Base-by-base conservation (phyloP, 2,797 vertebrate species). In the Dicrostonyx torquatus region DNA sequence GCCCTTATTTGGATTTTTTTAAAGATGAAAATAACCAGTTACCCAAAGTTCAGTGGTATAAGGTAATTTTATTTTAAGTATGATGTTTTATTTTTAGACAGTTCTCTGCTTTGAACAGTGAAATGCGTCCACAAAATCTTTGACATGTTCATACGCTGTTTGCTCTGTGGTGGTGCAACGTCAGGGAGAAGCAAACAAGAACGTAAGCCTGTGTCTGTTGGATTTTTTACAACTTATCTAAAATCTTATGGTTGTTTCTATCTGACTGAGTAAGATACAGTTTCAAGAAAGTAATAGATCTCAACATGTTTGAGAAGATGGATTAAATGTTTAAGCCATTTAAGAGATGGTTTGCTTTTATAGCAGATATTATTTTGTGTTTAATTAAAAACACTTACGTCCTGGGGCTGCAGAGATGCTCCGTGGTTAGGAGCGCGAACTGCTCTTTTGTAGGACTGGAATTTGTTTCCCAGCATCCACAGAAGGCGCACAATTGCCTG, bases 31-130 rank as follows among this genome's bases (percentile, higher is more conserved):
- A 98, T 95, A 95, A 96, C 50, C 96, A 55, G 94, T 95, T 78
- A 1, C 97, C 95, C 87, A 94, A 97, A 91, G 75, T 99, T 95
- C 95, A 95, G 12, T 99, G 99, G 99, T 99, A 98, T 98, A 99
- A 98, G 98, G 99, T 99, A 98, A 93, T 87, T 29, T 58, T 58
- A 89, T 95, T 17, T 97, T 94, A 79, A 82, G 66, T 45, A 43
- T 55, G 11, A 2, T 37, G 37, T 66, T 91, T 95, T 86, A 20
- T 6, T 50, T 84, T 68, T 68, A 68, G 6, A n/a, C 31, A 8
- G 43, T 68, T 68, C 68, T 50, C 12, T 18, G 3, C 48, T 24
- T 45, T 53, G 60, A 53, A 94, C n/a, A 73, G 12, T 85, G 24
- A 50, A 22, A 62, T 60, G 5, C 76, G 37, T 76, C 55, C 37